These are phyloP conservation scores for Nomada lathburiana DNA, from an alignment of 2,888 invertebrate species.

Conservation along the genomic window DNA sequence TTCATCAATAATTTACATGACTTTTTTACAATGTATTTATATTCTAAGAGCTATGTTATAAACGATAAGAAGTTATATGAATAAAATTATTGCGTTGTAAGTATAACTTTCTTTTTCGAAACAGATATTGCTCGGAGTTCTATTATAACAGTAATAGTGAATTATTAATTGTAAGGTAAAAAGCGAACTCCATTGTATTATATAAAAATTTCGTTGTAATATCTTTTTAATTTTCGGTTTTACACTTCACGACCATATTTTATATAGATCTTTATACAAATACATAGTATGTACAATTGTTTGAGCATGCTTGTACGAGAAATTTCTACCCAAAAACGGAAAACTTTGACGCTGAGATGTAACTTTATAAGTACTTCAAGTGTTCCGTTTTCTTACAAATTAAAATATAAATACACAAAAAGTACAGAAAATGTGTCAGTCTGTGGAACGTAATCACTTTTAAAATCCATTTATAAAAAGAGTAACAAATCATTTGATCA, in stretches of 20 bases:
- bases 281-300: neutral
- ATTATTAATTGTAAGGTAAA: neutral
- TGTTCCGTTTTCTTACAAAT: conserved; percentile 11
- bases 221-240: neutral
- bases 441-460: conserved; percentile 35
- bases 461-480: conserved; percentile 25
- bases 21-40: neutral
- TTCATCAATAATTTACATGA: neutral
- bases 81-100: too few relatives aligned
- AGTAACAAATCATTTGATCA: neutral
- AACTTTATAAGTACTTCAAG: conserved; percentile 12
- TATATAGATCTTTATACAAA: conserved; percentile 13
- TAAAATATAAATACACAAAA: conserved; percentile 27
- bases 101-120: too few relatives aligned
- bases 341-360: neutral
- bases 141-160: too few relatives aligned
- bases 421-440: conserved; percentile 41
- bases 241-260: conserved; percentile 8
- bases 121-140: too few relatives aligned
- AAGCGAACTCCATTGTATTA: neutral
- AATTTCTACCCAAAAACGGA: conserved; percentile 1
- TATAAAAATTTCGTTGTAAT: conserved; percentile 42
- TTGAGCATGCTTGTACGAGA: conserved; percentile 22
- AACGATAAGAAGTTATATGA: too few relatives aligned
- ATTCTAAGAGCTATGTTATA: neutral